A percentile compares a stretch with the other conserved stretches of the same genome.
Conservation (phyloP, 2,113 vertebrate genomes). For the Pipra filicauda region DNA sequence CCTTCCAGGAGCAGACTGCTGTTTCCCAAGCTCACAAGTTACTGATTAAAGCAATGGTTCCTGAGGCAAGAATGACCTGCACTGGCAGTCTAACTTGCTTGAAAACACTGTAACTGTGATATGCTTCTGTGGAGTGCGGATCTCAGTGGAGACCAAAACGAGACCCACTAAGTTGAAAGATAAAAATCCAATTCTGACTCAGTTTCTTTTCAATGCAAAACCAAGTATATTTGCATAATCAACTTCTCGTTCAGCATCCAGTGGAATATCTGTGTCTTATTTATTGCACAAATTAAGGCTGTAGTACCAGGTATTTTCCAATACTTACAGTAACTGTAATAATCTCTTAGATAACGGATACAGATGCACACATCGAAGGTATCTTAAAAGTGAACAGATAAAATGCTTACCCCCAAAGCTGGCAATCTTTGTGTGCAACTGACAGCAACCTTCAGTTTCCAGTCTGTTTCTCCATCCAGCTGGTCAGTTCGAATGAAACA, state of each 20-base stretch:
- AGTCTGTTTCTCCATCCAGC: constrained; percentile 97
- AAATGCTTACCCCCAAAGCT: constrained; percentile 85
- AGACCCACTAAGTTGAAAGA: background rate
- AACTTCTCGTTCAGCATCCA: background rate
- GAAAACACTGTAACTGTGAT: background rate
- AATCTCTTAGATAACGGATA: background rate
- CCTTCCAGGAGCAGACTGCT: background rate
- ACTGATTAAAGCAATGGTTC: background rate
- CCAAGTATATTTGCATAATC: background rate
- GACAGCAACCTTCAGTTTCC: constrained; percentile 95
- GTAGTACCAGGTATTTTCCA: background rate
- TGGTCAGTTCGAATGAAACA: constrained; percentile 98
- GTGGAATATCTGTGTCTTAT: background rate
- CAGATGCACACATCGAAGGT: background rate
- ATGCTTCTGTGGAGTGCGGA: background rate
- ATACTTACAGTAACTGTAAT: background rate
- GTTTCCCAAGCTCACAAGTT: background rate
- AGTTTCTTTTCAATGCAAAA: background rate
- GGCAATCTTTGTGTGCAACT: constrained; percentile 92
- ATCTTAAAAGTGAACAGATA: background rate
- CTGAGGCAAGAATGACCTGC: background rate
- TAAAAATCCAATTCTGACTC: background rate
- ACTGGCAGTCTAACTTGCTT: background rate
- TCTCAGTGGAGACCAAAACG: background rate
- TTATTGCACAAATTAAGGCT: background rate